Evolutionary conservation across 2,113 vertebrate genomes (phyloP).

Genomic region (Gobio gobio): DNA sequence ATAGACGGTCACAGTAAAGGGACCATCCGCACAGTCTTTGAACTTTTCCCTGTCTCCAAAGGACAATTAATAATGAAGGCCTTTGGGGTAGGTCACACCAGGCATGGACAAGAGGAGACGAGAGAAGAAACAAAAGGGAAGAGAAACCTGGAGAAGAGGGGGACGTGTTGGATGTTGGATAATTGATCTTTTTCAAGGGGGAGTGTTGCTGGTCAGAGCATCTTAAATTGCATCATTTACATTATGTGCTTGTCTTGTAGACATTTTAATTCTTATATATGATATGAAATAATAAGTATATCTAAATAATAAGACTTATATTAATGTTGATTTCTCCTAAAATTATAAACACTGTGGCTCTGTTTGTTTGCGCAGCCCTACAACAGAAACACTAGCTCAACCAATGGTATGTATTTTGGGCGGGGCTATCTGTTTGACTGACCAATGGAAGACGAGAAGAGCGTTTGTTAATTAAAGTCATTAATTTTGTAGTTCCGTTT

Average conservation of each 20-base stretch:
- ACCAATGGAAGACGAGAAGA: background rate
- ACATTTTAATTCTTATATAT: background rate
- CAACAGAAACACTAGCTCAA: slow-evolving; percentile 8
- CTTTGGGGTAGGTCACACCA: slow-evolving; percentile 84
- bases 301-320: background rate
- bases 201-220: slow-evolving; percentile 23
- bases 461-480: slow-evolving; percentile 30
- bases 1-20: slow-evolving; percentile 71
- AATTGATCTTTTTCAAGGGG: slow-evolving; percentile 42
- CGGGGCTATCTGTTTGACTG: background rate
- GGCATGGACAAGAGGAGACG: slow-evolving; percentile 60
- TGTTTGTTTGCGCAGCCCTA: background rate
- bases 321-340: background rate
- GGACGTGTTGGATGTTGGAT: slow-evolving; percentile 40
- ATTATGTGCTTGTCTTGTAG: background rate
- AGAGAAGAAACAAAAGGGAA: slow-evolving; percentile 45
- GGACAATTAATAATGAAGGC: slow-evolving; percentile 89
- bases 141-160: slow-evolving; percentile 38
- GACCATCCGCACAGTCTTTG: slow-evolving; percentile 79
- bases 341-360: background rate
- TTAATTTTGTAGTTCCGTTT: slow-evolving; percentile 33
- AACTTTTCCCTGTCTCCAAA: slow-evolving; percentile 84
- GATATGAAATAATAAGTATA: no score
- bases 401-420: background rate
- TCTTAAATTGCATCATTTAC: slow-evolving; percentile 25